Conservation (phyloP, 2,888 invertebrate genomes). For the Thymelicus lineola region DNA sequence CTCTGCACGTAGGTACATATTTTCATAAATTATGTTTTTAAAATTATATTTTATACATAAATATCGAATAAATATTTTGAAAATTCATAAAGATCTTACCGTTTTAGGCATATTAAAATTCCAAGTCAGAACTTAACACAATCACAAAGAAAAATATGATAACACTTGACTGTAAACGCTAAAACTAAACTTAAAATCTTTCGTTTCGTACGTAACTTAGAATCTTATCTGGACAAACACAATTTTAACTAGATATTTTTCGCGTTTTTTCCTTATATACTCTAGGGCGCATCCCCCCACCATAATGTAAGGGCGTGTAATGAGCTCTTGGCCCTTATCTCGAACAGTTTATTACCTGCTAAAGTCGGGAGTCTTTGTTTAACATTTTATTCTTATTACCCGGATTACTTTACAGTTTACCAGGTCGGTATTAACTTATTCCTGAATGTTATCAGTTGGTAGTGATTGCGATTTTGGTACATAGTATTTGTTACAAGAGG, state of each 20-base stretch:
- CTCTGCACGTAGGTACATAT: too few relatives aligned
- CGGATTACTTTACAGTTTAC: neutral
- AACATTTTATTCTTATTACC: constrained; percentile 18
- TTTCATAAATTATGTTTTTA: too few relatives aligned
- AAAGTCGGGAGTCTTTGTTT: constrained; percentile 6
- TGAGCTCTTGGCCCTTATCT: constrained; percentile 16
- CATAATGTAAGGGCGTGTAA: constrained; percentile 8
- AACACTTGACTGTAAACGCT: neutral
- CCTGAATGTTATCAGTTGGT: neutral
- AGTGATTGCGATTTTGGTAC: neutral
- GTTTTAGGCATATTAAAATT: constrained; percentile 3
- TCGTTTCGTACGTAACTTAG: neutral
- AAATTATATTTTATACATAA: too few relatives aligned
- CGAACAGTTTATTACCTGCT: constrained; percentile 21
- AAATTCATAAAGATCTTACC: neutral
- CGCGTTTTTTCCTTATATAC: constrained; percentile 11
- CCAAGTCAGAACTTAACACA: neutral
- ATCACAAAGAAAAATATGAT: too few relatives aligned
- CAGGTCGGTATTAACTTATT: neutral
- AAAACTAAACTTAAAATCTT: neutral
- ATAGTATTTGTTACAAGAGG: too few relatives aligned
- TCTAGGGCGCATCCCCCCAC: constrained; percentile 17
- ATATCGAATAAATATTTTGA: too few relatives aligned
- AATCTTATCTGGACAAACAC: neutral
- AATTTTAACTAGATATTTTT: neutral